A percentile compares a stretch with the other conserved stretches of the same genome.
Evolutionary conservation across 2,797 vertebrate genomes (phyloP).

Genomic region (Melanogrammus aeglefinus): DNA sequence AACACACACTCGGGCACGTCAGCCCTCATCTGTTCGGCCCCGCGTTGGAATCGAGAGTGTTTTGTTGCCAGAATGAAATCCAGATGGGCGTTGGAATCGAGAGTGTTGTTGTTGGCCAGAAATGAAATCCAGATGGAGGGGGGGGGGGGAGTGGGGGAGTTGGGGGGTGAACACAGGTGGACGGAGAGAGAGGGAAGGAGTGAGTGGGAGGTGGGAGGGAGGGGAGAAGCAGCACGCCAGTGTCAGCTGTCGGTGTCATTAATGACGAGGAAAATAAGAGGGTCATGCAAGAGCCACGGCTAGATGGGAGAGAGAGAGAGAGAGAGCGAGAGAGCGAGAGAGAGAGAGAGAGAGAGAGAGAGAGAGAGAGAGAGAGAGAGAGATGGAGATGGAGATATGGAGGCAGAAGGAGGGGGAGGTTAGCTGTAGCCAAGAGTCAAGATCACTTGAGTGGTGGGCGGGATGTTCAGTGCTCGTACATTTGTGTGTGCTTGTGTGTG

Average conservation of each 20-base stretch:
- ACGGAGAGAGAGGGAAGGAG: not conserved
- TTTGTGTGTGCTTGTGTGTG: not conserved
- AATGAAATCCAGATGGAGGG: not conserved
- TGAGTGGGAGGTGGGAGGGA: not conserved
- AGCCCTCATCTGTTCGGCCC: not conserved
- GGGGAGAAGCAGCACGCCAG: not conserved
- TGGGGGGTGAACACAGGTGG: not conserved
- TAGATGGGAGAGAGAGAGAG: not conserved
- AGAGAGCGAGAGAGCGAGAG: not conserved
- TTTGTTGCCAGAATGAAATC: constrained; percentile 1
- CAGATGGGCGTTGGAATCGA: not conserved
- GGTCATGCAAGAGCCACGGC: constrained; percentile 54
- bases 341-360: not conserved
- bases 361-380: not conserved
- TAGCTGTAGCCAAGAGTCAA: constrained; percentile 4
- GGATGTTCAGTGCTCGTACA: not conserved
- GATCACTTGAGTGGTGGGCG: constrained; percentile 2
- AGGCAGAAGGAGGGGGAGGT: not conserved
- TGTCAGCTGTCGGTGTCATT: constrained; percentile 50
- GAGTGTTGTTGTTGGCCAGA: not conserved
- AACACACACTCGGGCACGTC: not conserved
- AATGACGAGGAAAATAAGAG: constrained; percentile 73
- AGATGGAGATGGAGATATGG: not conserved
- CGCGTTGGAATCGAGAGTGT: not conserved
- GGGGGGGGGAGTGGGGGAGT: no score